phyloP scores from a whole-genome alignment of 2,113 vertebrate genomes.

The Tor tambroides region DNA sequence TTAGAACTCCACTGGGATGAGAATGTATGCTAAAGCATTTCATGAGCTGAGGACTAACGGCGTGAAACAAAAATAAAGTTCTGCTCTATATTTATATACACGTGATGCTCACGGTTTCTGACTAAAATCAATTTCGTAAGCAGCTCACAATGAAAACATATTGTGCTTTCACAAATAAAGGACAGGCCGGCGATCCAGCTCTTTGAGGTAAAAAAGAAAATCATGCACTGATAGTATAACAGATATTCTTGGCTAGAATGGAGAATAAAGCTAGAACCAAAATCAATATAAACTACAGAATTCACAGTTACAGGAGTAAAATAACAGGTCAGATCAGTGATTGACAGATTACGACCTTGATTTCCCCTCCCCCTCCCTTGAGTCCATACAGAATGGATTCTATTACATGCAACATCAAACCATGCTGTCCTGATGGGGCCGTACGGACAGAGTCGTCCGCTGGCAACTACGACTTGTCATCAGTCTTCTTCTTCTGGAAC shows the following conservation, averaged over 20 bases:
- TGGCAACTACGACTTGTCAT: constrained; percentile 75
- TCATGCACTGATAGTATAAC: neutral
- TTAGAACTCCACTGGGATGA: constrained; percentile 55
- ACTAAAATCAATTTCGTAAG: neutral
- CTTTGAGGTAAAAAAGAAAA: neutral
- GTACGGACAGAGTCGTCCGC: constrained; percentile 50
- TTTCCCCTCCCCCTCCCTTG: constrained; percentile 52
- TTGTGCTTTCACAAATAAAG: constrained; percentile 27
- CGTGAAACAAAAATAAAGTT: constrained; percentile 17
- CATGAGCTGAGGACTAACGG: neutral
- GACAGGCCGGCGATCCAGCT: neutral
- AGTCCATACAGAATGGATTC: constrained; percentile 68
- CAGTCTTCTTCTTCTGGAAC: constrained; percentile 89
- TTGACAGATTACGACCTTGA: constrained; percentile 71
- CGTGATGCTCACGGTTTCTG: neutral
- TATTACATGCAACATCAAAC: constrained; percentile 77
- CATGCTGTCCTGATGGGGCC: constrained; percentile 41
- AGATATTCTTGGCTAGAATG: constrained; percentile 46
- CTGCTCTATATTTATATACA: constrained; percentile 23
- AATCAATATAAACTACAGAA: constrained; percentile 47
- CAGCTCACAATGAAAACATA: constrained; percentile 20
- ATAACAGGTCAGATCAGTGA: constrained; percentile 67
- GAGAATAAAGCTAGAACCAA: constrained; percentile 56
- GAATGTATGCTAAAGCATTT: constrained; percentile 20
- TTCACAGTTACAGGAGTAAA: constrained; percentile 67